These are phyloP conservation scores for Pterostichus madidus DNA, from an alignment of 2,888 invertebrate species.

Conservation along the genomic window DNA sequence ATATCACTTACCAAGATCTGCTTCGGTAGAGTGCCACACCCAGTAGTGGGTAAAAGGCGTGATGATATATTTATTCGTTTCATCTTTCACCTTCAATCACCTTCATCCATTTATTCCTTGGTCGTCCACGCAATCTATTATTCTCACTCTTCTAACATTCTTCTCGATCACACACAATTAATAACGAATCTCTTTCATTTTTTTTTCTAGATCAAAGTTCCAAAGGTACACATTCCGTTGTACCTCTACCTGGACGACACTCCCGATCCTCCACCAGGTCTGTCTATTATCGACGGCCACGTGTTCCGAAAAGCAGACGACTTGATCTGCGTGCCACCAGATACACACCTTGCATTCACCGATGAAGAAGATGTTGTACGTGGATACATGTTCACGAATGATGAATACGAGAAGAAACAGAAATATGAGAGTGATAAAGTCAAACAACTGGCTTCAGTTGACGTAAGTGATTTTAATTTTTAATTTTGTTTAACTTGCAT, in stretches of 20 bases:
- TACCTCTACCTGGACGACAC: slow-evolving; percentile 75
- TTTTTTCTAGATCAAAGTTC: slow-evolving; percentile 74
- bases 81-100: too few relatives aligned
- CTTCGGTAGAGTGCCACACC: too few relatives aligned
- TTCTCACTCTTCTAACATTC: too few relatives aligned
- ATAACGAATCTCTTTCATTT: background rate
- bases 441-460: slow-evolving; percentile 80
- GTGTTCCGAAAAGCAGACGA: slow-evolving; percentile 75
- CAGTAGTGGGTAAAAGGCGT: too few relatives aligned
- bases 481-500: too few relatives aligned
- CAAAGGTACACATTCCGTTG: slow-evolving; percentile 75
- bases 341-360: slow-evolving; percentile 73
- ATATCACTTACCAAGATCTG: too few relatives aligned
- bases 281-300: slow-evolving; percentile 77
- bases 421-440: slow-evolving; percentile 83
- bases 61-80: too few relatives aligned
- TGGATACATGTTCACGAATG: slow-evolving; percentile 80
- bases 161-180: too few relatives aligned
- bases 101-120: too few relatives aligned
- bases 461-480: slow-evolving; percentile 76
- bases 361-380: slow-evolving; percentile 77
- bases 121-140: too few relatives aligned
- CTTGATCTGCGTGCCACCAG: slow-evolving; percentile 76
- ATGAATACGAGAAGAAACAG: slow-evolving; percentile 80
- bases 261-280: slow-evolving; percentile 75